phyloP scores from a whole-genome alignment of 1,140 invertebrate species.

The Pentalonia nigronervosa region DNA sequence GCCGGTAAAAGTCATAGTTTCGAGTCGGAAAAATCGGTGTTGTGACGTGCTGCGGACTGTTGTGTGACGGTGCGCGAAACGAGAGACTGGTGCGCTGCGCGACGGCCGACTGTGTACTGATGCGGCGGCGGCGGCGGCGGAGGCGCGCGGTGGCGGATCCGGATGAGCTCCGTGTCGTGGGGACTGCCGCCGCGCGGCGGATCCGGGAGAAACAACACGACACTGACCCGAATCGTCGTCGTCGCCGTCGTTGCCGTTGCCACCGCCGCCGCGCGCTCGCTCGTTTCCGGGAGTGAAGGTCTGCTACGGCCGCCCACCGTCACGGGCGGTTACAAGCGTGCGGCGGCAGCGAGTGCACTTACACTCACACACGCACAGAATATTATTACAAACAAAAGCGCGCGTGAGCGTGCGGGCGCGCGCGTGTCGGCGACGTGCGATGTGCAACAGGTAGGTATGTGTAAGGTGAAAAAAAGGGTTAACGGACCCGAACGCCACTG shows the following conservation, averaged over 20 bases:
- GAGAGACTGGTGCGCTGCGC: not conserved
- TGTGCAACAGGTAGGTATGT: slow-evolving; percentile 44
- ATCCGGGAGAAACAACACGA: slow-evolving; percentile 58
- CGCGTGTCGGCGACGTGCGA: not conserved
- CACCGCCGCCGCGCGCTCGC: not conserved
- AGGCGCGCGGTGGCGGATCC: slow-evolving; percentile 38
- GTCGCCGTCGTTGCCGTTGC: slow-evolving; percentile 14
- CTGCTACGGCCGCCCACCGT: not conserved
- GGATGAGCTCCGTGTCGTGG: slow-evolving; percentile 53
- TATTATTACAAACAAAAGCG: not conserved
- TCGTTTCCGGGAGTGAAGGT: slow-evolving; percentile 57
- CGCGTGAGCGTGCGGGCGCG: not conserved
- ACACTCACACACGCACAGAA: not conserved
- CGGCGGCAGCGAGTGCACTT: not conserved
- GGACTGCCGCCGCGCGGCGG: slow-evolving; percentile 15
- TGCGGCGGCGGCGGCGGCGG: slow-evolving; percentile 4
- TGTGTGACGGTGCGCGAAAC: not conserved
- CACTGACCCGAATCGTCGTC: slow-evolving; percentile 57
- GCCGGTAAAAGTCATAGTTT: slow-evolving; percentile 27
- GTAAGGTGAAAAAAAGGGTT: slow-evolving; percentile 40
- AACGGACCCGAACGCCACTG: slow-evolving; percentile 45
- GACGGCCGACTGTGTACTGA: slow-evolving; percentile 18
- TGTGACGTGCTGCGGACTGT: not conserved
- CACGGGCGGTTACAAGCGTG: not conserved
- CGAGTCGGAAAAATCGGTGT: not conserved